Percentiles rank a stretch among this genome's conserved stretches.
phyloP scores from a whole-genome alignment of 2,888 invertebrate genomes.

The Argyra leucocephala region DNA sequence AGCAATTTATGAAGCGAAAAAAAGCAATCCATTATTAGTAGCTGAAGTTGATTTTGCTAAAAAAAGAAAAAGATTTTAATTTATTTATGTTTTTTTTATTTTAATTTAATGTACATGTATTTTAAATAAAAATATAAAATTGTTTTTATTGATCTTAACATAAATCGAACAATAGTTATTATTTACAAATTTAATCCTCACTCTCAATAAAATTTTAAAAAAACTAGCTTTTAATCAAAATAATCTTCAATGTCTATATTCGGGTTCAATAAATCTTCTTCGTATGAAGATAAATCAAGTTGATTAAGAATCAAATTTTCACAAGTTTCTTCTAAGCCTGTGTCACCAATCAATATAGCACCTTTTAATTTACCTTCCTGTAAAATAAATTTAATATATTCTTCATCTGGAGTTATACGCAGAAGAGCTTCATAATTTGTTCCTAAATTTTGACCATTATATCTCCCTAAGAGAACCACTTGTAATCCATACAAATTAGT shows the following conservation, averaged over 20 bases:
- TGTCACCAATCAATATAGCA: conserved; percentile 91
- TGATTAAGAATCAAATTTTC: conserved; percentile 96
- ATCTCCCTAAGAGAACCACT: conserved; percentile 83
- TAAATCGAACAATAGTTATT: too few relatives aligned
- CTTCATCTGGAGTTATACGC: conserved; percentile 67
- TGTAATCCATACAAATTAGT: conserved; percentile 91
- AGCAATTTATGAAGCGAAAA: conserved; percentile 34
- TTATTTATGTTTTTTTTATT: too few relatives aligned
- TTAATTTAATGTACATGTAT: too few relatives aligned
- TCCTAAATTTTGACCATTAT: conserved; percentile 81
- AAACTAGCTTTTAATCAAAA: conserved; percentile 87
- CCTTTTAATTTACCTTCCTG: conserved; percentile 79
- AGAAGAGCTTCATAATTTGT: conserved; percentile 73
- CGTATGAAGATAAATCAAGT: conserved; percentile 73
- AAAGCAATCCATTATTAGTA: conserved; percentile 38
- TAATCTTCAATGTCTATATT: conserved; percentile 99
- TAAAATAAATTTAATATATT: conserved; percentile 82
- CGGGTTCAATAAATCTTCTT: conserved; percentile 91
- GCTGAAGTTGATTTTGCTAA: conserved; percentile 40
- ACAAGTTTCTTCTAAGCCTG: conserved; percentile 94
- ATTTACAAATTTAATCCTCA: too few relatives aligned
- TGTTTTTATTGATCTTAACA: too few relatives aligned
- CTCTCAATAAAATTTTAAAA: too few relatives aligned
- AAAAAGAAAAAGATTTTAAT: conserved; percentile 25
- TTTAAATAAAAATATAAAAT: too few relatives aligned